Base-by-base conservation (phyloP, 2,888 invertebrate species). In the Lasioglossum zephyrum region DNA sequence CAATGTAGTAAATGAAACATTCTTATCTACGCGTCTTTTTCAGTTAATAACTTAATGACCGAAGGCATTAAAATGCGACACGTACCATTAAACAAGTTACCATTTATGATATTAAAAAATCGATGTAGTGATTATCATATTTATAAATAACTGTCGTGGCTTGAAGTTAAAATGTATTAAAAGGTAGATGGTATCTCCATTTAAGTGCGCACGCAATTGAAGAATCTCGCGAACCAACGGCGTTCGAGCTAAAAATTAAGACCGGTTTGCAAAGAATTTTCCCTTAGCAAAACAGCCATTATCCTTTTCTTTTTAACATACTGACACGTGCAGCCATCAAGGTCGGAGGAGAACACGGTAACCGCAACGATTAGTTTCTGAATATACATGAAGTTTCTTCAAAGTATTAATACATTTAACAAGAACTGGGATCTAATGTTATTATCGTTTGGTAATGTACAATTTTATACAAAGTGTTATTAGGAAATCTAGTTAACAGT, bases 301-400 rank as follows among this genome's bases (percentile, higher is more conserved):
- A 76, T 47, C 36, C 26, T 66, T 47, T n/a, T 63, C 73, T 63
- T 79, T 57, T 69, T n/a, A 79, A 44, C 47, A 47, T 41, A 49
- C 31, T 49, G 39, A 75, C 44, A 39, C 80, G 41, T 75, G 22
- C 44, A 69, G 13, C 16, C 57, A 22, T 60, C 73, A 18, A 53
- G 36, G 36, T 22, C 47, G 26, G 53, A 70, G 41, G 47, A 41
- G 78, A 76, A 82, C 75, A 63, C 70, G 78, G 79, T 69, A 77
- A 72, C 69, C 39, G 41, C 31, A 77, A 78, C 72, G 82, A 86
- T 82, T 73, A 63, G 18, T 26, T 36, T 18, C 70, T 36, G 36
- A 66, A 84, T 57, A 73, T n/a, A 73, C 53, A 8, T n/a, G n/a
- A 41, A 60, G 49, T 57, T 74, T 22, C 60, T 63, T 44, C 26